These are phyloP conservation scores for Agrotis exclamationis DNA, from an alignment of 2,888 invertebrate genomes.

Conservation along the genomic window DNA sequence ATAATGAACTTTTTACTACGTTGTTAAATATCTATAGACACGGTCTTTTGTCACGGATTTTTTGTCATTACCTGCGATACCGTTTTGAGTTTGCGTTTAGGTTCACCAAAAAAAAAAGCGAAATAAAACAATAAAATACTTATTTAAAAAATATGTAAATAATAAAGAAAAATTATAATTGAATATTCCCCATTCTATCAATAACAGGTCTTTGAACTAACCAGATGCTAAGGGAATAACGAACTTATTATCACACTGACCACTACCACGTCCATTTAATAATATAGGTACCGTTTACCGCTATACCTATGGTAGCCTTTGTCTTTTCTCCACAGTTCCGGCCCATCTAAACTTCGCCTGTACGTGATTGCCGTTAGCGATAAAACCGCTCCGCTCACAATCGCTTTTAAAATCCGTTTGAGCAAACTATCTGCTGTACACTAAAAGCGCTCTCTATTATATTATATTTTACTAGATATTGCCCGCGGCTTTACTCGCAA, in stretches of 20 bases:
- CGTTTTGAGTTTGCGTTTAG: too few relatives aligned
- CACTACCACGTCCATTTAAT: slow-evolving; percentile 10
- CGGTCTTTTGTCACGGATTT: too few relatives aligned
- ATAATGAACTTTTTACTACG: too few relatives aligned
- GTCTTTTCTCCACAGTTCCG: slow-evolving; percentile 38
- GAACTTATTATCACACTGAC: neutral
- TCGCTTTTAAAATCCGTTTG: slow-evolving; percentile 58
- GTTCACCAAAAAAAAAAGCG: too few relatives aligned
- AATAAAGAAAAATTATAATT: too few relatives aligned
- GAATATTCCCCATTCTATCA: too few relatives aligned
- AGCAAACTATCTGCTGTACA: slow-evolving; percentile 41
- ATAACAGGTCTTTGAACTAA: too few relatives aligned
- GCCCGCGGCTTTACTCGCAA: too few relatives aligned
- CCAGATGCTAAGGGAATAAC: neutral
- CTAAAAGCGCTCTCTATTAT: slow-evolving; percentile 25
- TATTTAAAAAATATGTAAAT: too few relatives aligned
- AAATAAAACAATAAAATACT: too few relatives aligned
- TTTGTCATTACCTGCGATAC: too few relatives aligned
- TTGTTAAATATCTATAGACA: too few relatives aligned
- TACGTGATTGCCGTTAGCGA: slow-evolving; percentile 35
- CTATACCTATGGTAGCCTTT: slow-evolving; percentile 27
- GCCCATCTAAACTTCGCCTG: slow-evolving; percentile 41
- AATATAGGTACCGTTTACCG: slow-evolving; percentile 23
- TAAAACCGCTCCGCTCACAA: slow-evolving; percentile 42
- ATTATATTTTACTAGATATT: slow-evolving; percentile 12